Base-by-base conservation (phyloP, 2,888 invertebrate species). In the Drosophila falleni region DNA sequence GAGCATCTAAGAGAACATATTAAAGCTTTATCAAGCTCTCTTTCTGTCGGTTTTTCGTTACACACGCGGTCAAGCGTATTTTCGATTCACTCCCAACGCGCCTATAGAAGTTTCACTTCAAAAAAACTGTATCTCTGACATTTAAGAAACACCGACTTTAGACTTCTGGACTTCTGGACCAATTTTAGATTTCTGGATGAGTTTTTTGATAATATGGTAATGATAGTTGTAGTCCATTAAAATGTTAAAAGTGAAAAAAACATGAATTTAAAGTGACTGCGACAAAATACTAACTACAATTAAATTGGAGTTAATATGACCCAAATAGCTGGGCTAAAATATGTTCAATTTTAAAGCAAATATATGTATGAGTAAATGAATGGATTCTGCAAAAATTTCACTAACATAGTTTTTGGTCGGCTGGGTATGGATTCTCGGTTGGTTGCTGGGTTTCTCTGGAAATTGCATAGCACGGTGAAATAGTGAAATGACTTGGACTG, bases 401-500 rank as follows among this genome's bases (percentile, higher is more conserved):
- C 23, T 35, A 19, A 41, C 44, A 37, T 55, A 3, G 46, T 70
- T 44, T 69, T 41, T 35, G 10, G 23, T 26, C 16, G 58, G 58
- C 29, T 37, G 13, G 35, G 19, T 26, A 19, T 16, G 58, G 19
- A 41, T 46, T 50, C 29, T 33, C 33, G 33, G 19, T 49, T 44
- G 39, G 44, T 47, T 49, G 54, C 19, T 69, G 41, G 23, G 47
- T 9, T 35, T 29, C 19, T 64, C 47, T 44, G 49, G 41, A 47
- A 73, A 73, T 70, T 70, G 65, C 66, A 76, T 72, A 37, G 75
- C 64, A 71, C 58, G 31, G 67, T 59, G 74, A 61, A 65, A 74
- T 71, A 35, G 67, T 59, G 74, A 61, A 65, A 74, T 71, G 50
- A 51, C 23, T 37, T 8, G 19, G 29, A 3, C n/a, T 31, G 26